phyloP scores from a whole-genome alignment of 2,113 vertebrate genomes.

The Epinephelus lanceolatus region DNA sequence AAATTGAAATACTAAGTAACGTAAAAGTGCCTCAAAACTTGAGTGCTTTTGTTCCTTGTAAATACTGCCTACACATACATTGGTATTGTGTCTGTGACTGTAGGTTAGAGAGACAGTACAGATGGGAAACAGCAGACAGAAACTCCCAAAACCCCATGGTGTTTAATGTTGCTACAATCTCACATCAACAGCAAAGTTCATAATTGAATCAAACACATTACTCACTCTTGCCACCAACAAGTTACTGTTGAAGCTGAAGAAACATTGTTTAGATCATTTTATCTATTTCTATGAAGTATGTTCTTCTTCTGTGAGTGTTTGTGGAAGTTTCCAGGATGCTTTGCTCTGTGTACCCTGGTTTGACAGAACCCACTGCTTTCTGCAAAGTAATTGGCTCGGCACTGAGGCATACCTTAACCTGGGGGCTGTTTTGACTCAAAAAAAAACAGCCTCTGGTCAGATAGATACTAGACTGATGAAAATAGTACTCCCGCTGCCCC shows the following conservation, averaged over 20 bases:
- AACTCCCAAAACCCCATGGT: not conserved
- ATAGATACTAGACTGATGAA: conserved; percentile 39
- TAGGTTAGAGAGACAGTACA: not conserved
- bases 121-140: not conserved
- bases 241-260: not conserved
- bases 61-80: not conserved
- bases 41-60: not conserved
- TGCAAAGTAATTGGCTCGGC: conserved; percentile 43
- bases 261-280: conserved; percentile 5
- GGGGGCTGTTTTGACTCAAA: conserved; percentile 40
- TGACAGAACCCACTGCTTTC: conserved; percentile 45
- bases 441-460: conserved; percentile 35
- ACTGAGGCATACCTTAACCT: conserved; percentile 31
- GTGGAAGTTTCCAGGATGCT: conserved; percentile 22
- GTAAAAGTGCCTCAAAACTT: not conserved
- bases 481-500: conserved; percentile 17
- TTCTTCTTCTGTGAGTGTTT: not conserved
- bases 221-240: not conserved
- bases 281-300: conserved; percentile 5
- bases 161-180: not conserved
- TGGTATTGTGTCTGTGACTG: not conserved
- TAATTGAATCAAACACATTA: not conserved
- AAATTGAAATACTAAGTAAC: not conserved
- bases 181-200: not conserved
- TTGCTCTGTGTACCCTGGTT: conserved; percentile 17